Evolutionary conservation across 1,140 invertebrate species (phyloP).

Genomic region (Drosophila burlai): DNA sequence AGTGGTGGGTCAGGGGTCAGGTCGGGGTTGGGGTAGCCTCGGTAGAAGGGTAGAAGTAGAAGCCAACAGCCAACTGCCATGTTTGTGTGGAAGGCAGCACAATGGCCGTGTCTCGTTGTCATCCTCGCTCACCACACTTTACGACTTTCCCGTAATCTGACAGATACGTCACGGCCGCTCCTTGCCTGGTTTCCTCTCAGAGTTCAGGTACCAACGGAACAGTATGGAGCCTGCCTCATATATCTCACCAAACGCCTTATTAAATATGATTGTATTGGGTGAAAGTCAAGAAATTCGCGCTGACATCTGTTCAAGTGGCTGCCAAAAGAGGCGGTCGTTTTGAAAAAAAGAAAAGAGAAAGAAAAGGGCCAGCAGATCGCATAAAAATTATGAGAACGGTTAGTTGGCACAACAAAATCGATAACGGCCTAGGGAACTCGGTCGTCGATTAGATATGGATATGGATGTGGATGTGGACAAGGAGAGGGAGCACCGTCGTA

Average conservation of each 20-base stretch:
- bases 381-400: conserved; percentile 66
- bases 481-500: conserved; percentile 7
- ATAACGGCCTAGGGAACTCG: conserved; percentile 34
- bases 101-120: conserved; percentile 78
- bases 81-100: conserved; percentile 66
- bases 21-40: conserved; percentile 5
- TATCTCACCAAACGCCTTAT: conserved; percentile 62
- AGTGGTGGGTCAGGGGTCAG: conserved; percentile 39
- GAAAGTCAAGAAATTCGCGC: conserved; percentile 64
- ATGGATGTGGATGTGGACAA: conserved; percentile 45
- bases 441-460: conserved; percentile 63
- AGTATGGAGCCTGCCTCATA: conserved; percentile 3
- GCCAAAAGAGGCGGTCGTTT: conserved; percentile 24
- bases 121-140: conserved; percentile 84
- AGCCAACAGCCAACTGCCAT: conserved; percentile 65
- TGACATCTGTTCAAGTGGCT: conserved; percentile 80
- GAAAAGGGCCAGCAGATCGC: conserved; percentile 14
- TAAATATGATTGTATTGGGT: conserved; percentile 80
- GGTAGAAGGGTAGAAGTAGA: conserved; percentile 1
- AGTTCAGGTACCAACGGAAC: conserved; percentile 13
- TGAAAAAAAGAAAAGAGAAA: conserved; percentile 7
- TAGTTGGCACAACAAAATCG: conserved; percentile 63
- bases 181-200: conserved; percentile 9
- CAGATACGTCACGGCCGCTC: conserved; percentile 80
- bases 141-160: conserved; percentile 83